Conservation (phyloP, 2,797 vertebrate species). For the Coreius guichenoti region DNA sequence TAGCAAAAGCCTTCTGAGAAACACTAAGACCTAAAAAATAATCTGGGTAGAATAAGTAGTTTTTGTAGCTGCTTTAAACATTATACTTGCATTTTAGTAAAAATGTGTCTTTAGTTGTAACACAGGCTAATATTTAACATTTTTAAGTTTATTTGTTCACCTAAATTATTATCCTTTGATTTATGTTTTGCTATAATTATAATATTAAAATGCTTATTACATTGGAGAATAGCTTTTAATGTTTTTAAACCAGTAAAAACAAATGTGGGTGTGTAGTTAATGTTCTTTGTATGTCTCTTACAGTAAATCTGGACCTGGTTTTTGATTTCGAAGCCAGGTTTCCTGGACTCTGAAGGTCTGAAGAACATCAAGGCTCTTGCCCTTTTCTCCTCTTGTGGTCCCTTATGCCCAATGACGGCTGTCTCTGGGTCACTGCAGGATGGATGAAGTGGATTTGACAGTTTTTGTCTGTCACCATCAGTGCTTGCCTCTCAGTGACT, state of each 20-base stretch:
- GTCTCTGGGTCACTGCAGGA: constrained; percentile 62
- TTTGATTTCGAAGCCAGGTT: constrained; percentile 48
- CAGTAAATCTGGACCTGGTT: constrained; percentile 66
- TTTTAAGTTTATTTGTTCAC: background rate
- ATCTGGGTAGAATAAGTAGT: background rate
- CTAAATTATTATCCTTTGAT: background rate
- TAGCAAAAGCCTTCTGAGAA: background rate
- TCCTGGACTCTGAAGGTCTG: constrained; percentile 46
- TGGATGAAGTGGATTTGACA: constrained; percentile 71
- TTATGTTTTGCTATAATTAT: background rate
- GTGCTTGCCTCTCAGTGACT: constrained; percentile 64
- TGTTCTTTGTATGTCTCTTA: constrained; percentile 56
- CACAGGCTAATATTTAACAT: background rate
- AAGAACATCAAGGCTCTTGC: constrained; percentile 39
- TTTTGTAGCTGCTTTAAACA: background rate
- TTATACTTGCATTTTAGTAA: background rate
- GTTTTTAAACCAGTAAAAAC: background rate
- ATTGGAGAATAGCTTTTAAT: background rate
- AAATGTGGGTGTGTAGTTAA: constrained; percentile 45
- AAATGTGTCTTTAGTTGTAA: background rate
- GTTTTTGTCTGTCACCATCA: constrained; percentile 62
- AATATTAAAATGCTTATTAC: background rate
- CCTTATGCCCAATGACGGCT: constrained; percentile 62
- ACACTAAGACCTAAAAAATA: background rate
- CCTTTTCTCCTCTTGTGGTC: constrained; percentile 34